Base-by-base conservation (phyloP, 2,797 vertebrate genomes). In the Emys orbicularis region DNA sequence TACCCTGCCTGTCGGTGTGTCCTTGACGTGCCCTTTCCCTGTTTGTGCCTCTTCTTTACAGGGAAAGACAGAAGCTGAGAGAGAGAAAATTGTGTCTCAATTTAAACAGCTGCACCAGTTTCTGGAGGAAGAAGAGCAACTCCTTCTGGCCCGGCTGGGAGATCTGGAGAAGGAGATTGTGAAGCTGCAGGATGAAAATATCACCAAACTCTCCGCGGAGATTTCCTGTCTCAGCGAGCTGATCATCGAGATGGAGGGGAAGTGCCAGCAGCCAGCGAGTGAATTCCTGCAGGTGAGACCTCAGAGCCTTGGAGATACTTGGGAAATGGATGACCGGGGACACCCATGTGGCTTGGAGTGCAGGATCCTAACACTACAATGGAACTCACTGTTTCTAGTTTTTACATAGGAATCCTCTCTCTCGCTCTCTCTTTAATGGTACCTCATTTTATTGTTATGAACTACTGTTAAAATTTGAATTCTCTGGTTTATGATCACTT, bases 81-180 rank as follows among this genome's bases (percentile, higher is more conserved):
- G 98, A 97, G 98, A 98, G 89, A 98, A 98, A 59, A 98, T 98
- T 6, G 98, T 98, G 88, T 98, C 98, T 86, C 98, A 99, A 97
- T 99, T 99, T 98, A 98, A 98, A 31, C 98, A 98, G 96, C 97
- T 98, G 90, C 98, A 98, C 96, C 98, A 98, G 97, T 98, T 99
- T 93, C 97, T 99, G 68, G 98, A 99, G 96, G 98, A 99, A 96
- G 98, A 98, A 93, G 98, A 99, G 97, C 98, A 98, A 94, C 96
- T 98, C 79, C 97, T 99, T 94, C 98, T 99, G 94, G 98, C 98
- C 96, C 98, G 98, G 97, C 98, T 98, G 93, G 99, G 98, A 97
- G 98, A 98, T 0, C 98, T 98, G 96, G 98, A 99, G 92, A 96
- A 98, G 11, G 92, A 98, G 19, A 98, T 98, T 96, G 97, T 98